These are phyloP conservation scores for Pterocles gutturalis DNA, from an alignment of 2,113 vertebrate species.

Conservation along the genomic window DNA sequence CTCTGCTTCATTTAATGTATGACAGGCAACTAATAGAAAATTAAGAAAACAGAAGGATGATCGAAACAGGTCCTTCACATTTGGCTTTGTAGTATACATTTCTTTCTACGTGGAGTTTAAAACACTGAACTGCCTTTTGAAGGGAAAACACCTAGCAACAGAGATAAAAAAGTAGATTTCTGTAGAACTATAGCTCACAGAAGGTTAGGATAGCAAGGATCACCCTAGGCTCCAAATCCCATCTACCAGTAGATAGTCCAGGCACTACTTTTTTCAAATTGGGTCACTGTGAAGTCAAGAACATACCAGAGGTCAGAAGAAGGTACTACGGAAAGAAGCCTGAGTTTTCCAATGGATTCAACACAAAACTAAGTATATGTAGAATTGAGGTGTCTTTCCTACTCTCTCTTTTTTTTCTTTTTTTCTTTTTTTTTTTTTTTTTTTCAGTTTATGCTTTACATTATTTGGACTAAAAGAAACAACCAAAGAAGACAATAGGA, in stretches of 20 bases:
- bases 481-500: not conserved
- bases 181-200: not conserved
- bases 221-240: too few relatives aligned
- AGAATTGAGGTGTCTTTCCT: not conserved
- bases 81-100: not conserved
- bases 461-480: not conserved
- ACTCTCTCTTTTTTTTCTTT: too few relatives aligned
- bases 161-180: not conserved
- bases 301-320: not conserved
- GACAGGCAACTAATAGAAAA: not conserved
- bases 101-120: not conserved
- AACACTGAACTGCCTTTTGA: not conserved
- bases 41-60: not conserved
- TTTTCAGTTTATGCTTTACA: not conserved
- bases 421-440: not conserved
- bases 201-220: not conserved
- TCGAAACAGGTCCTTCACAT: not conserved
- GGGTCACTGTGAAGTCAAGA: not conserved
- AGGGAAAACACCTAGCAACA: not conserved
- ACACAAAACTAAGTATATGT: not conserved
- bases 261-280: not conserved
- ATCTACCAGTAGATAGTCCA: not conserved
- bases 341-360: not conserved
- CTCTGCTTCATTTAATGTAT: not conserved
- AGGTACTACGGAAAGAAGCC: not conserved